Evolutionary conservation across 2,888 invertebrate genomes (phyloP).

Genomic region (Unio delphinus): DNA sequence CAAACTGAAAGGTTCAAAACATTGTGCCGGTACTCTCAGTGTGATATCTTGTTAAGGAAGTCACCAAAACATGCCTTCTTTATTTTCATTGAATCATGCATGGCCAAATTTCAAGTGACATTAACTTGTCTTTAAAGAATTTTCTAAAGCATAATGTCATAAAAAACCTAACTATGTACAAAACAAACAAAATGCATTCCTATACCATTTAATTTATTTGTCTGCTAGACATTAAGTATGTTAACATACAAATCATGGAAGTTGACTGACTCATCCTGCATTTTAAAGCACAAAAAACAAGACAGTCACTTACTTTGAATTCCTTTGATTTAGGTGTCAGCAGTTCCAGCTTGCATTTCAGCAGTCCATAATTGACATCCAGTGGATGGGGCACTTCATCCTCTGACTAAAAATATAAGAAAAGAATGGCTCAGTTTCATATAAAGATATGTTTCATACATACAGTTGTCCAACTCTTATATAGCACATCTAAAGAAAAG

Average conservation of each 20-base stretch:
- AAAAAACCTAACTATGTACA: neutral
- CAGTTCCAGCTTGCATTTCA: conserved; percentile 66
- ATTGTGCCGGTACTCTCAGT: no score
- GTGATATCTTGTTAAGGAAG: no score
- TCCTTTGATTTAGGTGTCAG: conserved; percentile 62
- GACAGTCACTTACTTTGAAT: conserved; percentile 53
- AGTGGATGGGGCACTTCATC: conserved; percentile 62
- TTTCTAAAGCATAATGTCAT: conserved; percentile 1
- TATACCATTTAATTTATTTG: neutral
- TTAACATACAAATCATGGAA: neutral
- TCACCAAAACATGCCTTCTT: no score
- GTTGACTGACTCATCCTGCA: no score
- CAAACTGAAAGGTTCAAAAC: no score
- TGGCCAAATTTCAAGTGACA: no score
- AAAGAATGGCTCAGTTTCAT: neutral
- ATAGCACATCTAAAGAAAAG: no score
- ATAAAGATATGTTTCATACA: neutral
- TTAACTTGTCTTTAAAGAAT: no score
- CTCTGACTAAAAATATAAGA: conserved; percentile 26
- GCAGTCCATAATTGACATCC: conserved; percentile 68
- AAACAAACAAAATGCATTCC: neutral
- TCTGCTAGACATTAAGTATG: no score
- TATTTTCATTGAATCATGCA: no score
- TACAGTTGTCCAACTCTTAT: neutral
- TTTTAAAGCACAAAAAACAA: no score